Evolutionary conservation across 2,113 vertebrate genomes (phyloP).

Genomic region (Nannobrachium achirus): DNA sequence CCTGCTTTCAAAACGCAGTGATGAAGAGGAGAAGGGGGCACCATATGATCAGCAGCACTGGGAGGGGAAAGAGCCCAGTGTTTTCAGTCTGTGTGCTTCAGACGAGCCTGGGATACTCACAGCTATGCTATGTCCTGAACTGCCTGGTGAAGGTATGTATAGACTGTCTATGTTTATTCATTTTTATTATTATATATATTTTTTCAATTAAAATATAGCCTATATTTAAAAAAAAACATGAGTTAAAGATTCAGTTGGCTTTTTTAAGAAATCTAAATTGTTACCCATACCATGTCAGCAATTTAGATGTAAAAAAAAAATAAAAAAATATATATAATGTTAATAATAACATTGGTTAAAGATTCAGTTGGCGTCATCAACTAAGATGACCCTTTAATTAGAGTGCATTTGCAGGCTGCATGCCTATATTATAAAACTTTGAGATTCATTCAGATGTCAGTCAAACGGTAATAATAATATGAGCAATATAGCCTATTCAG

Average conservation of each 20-base stretch:
- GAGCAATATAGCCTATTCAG: background rate
- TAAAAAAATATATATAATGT: too few relatives aligned
- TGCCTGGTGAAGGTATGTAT: constrained; percentile 79
- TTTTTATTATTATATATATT: too few relatives aligned
- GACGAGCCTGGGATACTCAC: constrained; percentile 56
- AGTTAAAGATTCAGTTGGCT: too few relatives aligned
- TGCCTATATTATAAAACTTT: constrained; percentile 27
- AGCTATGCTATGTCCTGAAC: constrained; percentile 47
- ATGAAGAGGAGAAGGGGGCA: constrained; percentile 88
- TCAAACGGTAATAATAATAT: background rate
- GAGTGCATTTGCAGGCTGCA: constrained; percentile 25
- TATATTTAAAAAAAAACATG: too few relatives aligned
- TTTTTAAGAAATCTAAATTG: too few relatives aligned
- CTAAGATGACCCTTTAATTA: constrained; percentile 17
- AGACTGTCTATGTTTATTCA: constrained; percentile 14
- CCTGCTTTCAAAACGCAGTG: constrained; percentile 88
- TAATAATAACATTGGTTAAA: too few relatives aligned
- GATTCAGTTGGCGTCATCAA: background rate
- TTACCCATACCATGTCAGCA: too few relatives aligned
- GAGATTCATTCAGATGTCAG: background rate
- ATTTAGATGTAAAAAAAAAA: too few relatives aligned
- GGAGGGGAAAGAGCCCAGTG: constrained; percentile 22
- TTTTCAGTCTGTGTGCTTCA: constrained; percentile 62
- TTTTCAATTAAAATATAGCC: too few relatives aligned
- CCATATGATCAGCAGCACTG: constrained; percentile 79